A percentile compares a stretch with the other conserved stretches of the same genome.
phyloP scores from a whole-genome alignment of 2,888 invertebrate species.

The Ophioninae sp. region DNA sequence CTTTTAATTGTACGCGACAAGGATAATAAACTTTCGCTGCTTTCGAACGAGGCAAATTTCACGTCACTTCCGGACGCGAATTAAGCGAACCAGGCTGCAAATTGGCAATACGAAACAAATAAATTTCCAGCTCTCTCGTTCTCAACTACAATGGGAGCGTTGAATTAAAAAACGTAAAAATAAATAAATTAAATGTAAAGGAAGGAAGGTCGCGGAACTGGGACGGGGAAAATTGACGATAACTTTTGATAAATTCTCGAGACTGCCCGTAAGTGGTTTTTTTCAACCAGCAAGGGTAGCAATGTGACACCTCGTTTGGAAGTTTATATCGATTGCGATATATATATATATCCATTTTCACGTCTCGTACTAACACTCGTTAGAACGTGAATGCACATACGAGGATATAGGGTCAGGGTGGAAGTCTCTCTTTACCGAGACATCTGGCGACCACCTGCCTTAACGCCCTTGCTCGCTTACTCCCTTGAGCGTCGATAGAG shows the following conservation, averaged over 20 bases:
- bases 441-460: constrained; percentile 81
- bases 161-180: background rate
- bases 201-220: background rate
- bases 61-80: too few relatives aligned
- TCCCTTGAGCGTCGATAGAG: constrained; percentile 67
- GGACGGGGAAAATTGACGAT: constrained; percentile 3
- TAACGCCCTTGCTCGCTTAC: constrained; percentile 72
- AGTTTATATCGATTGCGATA: too few relatives aligned
- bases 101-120: background rate
- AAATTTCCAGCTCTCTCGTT: background rate
- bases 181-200: too few relatives aligned
- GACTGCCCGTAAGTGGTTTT: constrained; percentile 16
- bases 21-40: too few relatives aligned
- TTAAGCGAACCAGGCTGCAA: too few relatives aligned
- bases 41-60: too few relatives aligned
- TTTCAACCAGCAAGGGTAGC: constrained; percentile 15
- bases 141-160: background rate
- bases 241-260: constrained; percentile 27
- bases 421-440: constrained; percentile 73
- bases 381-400: constrained; percentile 43
- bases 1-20: too few relatives aligned
- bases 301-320: constrained; percentile 43
- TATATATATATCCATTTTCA: constrained; percentile 46
- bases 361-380: constrained; percentile 51
- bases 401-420: constrained; percentile 71